Conservation (phyloP, 1,140 invertebrate genomes). For the Drosophila elegans region DNA sequence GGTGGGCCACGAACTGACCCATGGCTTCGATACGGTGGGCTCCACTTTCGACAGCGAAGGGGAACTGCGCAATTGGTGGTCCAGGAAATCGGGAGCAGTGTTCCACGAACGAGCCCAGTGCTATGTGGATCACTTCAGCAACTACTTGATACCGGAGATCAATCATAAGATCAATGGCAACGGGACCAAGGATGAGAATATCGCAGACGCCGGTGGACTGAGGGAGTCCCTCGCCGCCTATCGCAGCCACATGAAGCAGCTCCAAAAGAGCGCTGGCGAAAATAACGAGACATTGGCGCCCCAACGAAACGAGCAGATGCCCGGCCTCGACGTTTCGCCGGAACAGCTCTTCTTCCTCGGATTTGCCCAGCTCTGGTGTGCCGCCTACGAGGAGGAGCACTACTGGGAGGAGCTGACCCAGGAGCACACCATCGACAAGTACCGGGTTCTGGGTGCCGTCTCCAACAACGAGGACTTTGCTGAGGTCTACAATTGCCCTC, state of each 20-base stretch:
- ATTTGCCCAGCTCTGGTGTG: conserved; percentile 90
- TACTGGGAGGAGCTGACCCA: conserved; percentile 71
- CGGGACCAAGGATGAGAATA: conserved; percentile 89
- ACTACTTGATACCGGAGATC: conserved; percentile 85
- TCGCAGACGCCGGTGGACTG: conserved; percentile 94
- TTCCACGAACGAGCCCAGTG: conserved; percentile 87
- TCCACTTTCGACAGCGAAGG: conserved; percentile 56
- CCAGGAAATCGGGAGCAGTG: conserved; percentile 55
- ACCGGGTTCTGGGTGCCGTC: conserved; percentile 88
- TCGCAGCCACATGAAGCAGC: conserved; percentile 60
- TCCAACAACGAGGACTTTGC: conserved; percentile 89
- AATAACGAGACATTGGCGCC: conserved; percentile 68
- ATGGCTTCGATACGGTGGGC: conserved; percentile 71
- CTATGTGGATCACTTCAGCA: conserved; percentile 90
- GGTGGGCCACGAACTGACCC: conserved; percentile 76
- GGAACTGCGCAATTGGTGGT: conserved; percentile 74
- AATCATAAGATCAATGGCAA: conserved; percentile 86
- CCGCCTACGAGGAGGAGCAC: conserved; percentile 64
- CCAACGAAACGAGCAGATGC: conserved; percentile 87
- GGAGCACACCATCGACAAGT: conserved; percentile 74
- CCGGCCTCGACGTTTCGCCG: conserved; percentile 93
- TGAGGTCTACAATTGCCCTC: conserved; percentile 87
- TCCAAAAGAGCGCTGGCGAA: conserved; percentile 76
- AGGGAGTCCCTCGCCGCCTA: conserved; percentile 95
- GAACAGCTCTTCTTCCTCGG: conserved; percentile 95